A percentile compares a stretch with the other conserved stretches of the same genome.
Evolutionary conservation across 2,113 vertebrate species (phyloP).

Genomic region (Phrynosoma blainvillii): DNA sequence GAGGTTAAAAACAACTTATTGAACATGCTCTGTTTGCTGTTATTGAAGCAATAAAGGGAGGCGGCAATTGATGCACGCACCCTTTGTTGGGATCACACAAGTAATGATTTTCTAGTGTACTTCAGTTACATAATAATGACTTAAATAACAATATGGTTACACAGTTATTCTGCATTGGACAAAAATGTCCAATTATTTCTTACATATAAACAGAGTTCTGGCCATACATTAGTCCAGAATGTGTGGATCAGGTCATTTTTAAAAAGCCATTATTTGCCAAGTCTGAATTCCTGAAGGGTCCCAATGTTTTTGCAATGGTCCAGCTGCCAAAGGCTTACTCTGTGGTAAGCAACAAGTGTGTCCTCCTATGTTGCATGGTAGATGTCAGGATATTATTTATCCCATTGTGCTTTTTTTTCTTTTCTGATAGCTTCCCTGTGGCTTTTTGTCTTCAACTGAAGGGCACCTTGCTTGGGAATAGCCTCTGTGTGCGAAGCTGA

Average conservation of each 20-base stretch:
- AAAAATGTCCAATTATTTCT: too few relatives aligned
- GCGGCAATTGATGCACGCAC: too few relatives aligned
- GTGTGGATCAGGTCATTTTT: background rate
- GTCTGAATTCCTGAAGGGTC: background rate
- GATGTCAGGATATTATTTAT: slow-evolving; percentile 26
- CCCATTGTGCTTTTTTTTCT: slow-evolving; percentile 22
- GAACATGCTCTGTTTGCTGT: too few relatives aligned
- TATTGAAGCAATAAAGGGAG: too few relatives aligned
- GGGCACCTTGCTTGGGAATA: slow-evolving; percentile 56
- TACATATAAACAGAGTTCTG: too few relatives aligned
- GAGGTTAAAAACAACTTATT: too few relatives aligned
- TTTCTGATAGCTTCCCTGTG: slow-evolving; percentile 42
- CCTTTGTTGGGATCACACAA: too few relatives aligned
- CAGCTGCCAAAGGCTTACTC: background rate
- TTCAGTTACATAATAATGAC: too few relatives aligned
- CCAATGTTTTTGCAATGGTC: background rate
- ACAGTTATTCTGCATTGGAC: too few relatives aligned
- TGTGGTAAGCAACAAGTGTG: too few relatives aligned
- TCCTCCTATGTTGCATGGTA: background rate
- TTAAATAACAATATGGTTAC: too few relatives aligned
- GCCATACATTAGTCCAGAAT: background rate
- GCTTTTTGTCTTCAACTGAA: slow-evolving; percentile 53
- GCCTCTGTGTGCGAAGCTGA: slow-evolving; percentile 18
- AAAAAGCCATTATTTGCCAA: background rate
- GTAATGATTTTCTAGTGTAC: too few relatives aligned